Conservation (phyloP, 2,113 vertebrate species). For the Sus scrofa region T2T-Sscrofa CM000817.6:94849501-94850000, state of each 20-base stretch:
- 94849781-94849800: not conserved
- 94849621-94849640: not conserved
- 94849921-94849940: constrained; percentile 16
- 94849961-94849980: not conserved
- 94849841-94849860: constrained; percentile 27
- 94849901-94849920: not conserved
- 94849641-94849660: not conserved
- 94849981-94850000: not conserved
- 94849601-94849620: not conserved
- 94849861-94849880: constrained; percentile 15
- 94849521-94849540: not conserved
- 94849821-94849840: not conserved
- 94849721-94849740: no score
- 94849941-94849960: constrained; percentile 27
- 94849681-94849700: not conserved
- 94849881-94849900: not conserved
- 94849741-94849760: not conserved
- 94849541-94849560: not conserved
- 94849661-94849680: not conserved
- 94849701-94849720: not conserved
- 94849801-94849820: constrained; percentile 39
- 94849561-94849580: not conserved
- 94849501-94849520: not conserved
- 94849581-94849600: not conserved
- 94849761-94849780: not conserved